Base-by-base conservation (phyloP, 2,113 vertebrate genomes). In the Pycnonotus jocosus region DNA sequence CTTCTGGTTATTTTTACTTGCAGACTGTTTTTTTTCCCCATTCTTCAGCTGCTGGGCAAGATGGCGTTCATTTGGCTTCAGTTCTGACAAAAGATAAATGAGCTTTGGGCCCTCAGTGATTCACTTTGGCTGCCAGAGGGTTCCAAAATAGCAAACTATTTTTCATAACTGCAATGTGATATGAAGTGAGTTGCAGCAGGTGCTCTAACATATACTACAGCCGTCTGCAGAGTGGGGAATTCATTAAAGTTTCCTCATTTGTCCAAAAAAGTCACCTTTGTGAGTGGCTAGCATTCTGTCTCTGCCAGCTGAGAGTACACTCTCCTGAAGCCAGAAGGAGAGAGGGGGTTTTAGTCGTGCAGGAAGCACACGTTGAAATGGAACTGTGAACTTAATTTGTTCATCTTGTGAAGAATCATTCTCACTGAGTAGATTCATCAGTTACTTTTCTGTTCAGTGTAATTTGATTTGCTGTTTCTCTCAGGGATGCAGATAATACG, bases 101-200 rank as follows among this genome's bases (percentile, higher is more conserved):
- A 99, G 99, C 99, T 99, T 95, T 98, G 99, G 98, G 99, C 99
- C 99, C 98, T 98, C 96, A 98, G 99, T 98, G 98, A 98, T 99
- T 99, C 98, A 98, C 98, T 98, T 97, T 98, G 98, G 98, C 99
- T 99, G 99, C 99, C 98, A 99, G 99, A 98, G 99, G 99, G 98
- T 99, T 99, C 99, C 98, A 99, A 99, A 99, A 99, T 99, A 99
- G 99, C 99, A 99, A 99, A 99, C 99, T 99, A 99, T 99, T 99
- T 99, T 99, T 99, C 99, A 99, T 99, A 98, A 98, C 98, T 98
- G 98, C 98, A 98, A 98, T 98, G 98, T 99, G 99, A 99, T 98
- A 98, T 97, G 98, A 98, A 98, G 98, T 98, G 98, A 98, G 98
- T 98, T 98, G 98, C 98, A 98, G 98, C 98, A 98, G 99, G 98